Evolutionary conservation across 2,888 invertebrate species (phyloP).

Genomic region (Hirtodrosophila cameraria): DNA sequence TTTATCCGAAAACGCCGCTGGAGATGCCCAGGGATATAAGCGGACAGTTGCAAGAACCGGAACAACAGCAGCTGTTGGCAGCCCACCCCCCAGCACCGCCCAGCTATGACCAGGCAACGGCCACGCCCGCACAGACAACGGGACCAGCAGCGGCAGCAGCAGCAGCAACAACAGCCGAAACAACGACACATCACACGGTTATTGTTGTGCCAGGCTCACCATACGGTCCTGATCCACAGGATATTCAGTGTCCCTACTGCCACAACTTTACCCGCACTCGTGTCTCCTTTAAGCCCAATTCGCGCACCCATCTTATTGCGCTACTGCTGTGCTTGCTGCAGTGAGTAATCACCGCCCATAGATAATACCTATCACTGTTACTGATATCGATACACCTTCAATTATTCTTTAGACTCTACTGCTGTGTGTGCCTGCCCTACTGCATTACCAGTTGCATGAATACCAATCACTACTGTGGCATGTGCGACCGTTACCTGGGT

Average conservation of each 20-base stretch:
- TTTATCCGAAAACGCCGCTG: conserved; percentile 60
- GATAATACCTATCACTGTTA: not conserved
- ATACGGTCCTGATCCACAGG: conserved; percentile 84
- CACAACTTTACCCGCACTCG: conserved; percentile 84
- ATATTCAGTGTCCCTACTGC: conserved; percentile 85
- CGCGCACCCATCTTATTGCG: conserved; percentile 86
- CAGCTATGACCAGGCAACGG: conserved; percentile 75
- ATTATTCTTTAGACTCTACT: conserved; percentile 66
- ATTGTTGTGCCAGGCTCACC: conserved; percentile 63
- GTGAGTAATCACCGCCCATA: conserved; percentile 62
- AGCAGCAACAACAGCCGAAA: conserved; percentile 1
- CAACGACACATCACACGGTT: conserved; percentile 58
- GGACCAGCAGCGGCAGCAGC: conserved; percentile 28
- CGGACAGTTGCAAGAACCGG: conserved; percentile 27
- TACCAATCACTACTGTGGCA: conserved; percentile 79
- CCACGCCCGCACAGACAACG: conserved; percentile 56
- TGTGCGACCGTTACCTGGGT: conserved; percentile 80
- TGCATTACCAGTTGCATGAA: conserved; percentile 80
- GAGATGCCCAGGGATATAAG: conserved; percentile 44
- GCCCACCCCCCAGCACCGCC: conserved; percentile 61
- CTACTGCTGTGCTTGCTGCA: conserved; percentile 84
- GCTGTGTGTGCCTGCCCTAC: conserved; percentile 80
- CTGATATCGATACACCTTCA: too few relatives aligned
- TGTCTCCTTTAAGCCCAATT: conserved; percentile 83
- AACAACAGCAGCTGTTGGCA: conserved; percentile 54